A percentile compares a stretch with the other conserved stretches of the same genome.
Conservation (phyloP, 2,113 vertebrate genomes). For the Chaetodon trifascialis region DNA sequence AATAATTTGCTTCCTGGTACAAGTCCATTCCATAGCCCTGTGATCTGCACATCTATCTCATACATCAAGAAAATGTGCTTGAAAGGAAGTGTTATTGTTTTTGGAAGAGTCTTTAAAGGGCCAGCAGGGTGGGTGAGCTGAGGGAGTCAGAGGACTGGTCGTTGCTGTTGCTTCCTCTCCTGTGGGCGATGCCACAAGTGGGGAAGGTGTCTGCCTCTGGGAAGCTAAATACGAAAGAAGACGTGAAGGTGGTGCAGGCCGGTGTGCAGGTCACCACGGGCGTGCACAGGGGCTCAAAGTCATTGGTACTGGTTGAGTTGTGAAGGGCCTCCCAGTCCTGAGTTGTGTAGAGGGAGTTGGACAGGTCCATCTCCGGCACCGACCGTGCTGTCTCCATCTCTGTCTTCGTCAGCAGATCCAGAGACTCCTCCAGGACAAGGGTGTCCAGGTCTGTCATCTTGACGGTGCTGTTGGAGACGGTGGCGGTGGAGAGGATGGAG, state of each 20-base stretch:
- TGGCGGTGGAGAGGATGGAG: constrained; percentile 48
- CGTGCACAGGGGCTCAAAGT: constrained; percentile 96
- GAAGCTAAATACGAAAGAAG: constrained; percentile 95
- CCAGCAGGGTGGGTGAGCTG: constrained; percentile 94
- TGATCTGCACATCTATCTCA: constrained; percentile 69
- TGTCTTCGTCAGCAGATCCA: constrained; percentile 87
- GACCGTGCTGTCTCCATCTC: constrained; percentile 90
- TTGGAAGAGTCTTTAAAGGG: constrained; percentile 68
- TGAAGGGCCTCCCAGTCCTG: constrained; percentile 97
- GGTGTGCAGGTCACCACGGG: constrained; percentile 97
- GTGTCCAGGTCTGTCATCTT: constrained; percentile 83
- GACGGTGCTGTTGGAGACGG: constrained; percentile 59
- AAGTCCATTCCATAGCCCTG: constrained; percentile 80
- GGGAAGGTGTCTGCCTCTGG: constrained; percentile 92
- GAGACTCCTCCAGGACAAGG: constrained; percentile 89
- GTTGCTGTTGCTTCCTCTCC: constrained; percentile 93
- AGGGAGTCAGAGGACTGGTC: constrained; percentile 97
- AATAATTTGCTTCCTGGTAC: constrained; percentile 69
- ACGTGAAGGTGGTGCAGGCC: constrained; percentile 91
- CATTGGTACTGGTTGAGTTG: constrained; percentile 77
- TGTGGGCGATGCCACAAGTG: constrained; percentile 89
- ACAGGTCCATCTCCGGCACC: constrained; percentile 94
- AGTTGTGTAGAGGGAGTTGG: constrained; percentile 88
- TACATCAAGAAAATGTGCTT: constrained; percentile 57
- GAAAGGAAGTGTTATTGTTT: constrained; percentile 57